Evolutionary conservation across 1,140 invertebrate species (phyloP).

Genomic region (Hyphantria cunea): DNA sequence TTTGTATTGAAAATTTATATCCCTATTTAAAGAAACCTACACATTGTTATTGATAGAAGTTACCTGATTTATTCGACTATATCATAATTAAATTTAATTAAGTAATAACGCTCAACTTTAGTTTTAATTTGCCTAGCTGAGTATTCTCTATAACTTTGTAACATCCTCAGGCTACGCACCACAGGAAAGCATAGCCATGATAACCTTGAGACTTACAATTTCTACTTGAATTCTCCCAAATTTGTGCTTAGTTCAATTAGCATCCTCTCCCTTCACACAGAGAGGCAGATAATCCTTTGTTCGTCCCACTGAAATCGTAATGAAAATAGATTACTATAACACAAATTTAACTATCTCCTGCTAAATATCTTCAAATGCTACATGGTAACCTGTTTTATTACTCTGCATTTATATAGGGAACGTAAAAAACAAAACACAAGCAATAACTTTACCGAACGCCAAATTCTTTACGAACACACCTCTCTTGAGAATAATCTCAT

Average conservation of each 20-base stretch:
- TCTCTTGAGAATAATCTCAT: background rate
- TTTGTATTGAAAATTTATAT: too few species aligned
- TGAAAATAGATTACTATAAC: constrained; percentile 3
- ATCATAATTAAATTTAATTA: background rate
- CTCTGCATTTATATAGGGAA: background rate
- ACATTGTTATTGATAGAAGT: too few species aligned
- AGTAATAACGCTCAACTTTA: too few species aligned
- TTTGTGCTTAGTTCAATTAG: too few species aligned
- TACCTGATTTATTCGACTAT: too few species aligned
- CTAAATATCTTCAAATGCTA: background rate
- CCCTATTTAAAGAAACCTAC: too few species aligned
- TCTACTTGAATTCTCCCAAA: constrained; percentile 8
- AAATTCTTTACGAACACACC: background rate
- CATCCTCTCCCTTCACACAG: background rate
- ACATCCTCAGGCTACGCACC: constrained; percentile 23
- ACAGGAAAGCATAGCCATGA: constrained; percentile 15
- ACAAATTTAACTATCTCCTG: constrained; percentile 14
- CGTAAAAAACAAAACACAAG: background rate
- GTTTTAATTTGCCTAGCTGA: too few species aligned
- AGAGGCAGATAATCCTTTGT: constrained; percentile 20
- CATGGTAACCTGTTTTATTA: background rate
- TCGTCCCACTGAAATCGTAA: constrained; percentile 19
- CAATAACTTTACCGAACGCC: background rate
- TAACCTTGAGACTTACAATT: constrained; percentile 18
- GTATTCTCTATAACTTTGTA: constrained; percentile 31